A percentile compares a stretch with the other conserved stretches of the same genome.
Conservation (phyloP, 2,888 invertebrate genomes). For the Vanessa cardui region DNA sequence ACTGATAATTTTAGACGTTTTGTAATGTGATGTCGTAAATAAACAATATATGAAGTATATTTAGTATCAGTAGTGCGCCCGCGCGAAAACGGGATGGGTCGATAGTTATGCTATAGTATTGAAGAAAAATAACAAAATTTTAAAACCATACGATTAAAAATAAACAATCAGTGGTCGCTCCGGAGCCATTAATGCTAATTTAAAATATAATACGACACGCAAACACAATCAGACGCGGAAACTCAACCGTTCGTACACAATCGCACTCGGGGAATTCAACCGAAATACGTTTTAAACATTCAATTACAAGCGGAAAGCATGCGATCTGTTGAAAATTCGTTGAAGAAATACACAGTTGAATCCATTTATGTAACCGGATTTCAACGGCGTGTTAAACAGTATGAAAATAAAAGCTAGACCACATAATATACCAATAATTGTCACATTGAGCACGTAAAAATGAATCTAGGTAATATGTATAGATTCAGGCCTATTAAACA, state of each 20-base stretch:
- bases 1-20: no score
- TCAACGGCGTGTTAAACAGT: neutral
- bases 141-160: slow-evolving; percentile 11
- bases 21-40: no score
- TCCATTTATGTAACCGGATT: neutral
- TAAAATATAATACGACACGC: slow-evolving; percentile 15
- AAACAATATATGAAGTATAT: no score
- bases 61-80: no score
- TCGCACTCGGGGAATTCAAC: slow-evolving; percentile 19
- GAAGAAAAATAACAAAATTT: slow-evolving; percentile 1
- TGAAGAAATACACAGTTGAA: neutral
- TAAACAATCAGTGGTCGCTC: slow-evolving; percentile 5
- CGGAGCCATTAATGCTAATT: slow-evolving; percentile 9
- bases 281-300: slow-evolving; percentile 23
- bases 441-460: no score
- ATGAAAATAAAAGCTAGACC: neutral
- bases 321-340: slow-evolving; percentile 11
- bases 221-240: slow-evolving; percentile 30
- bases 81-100: no score
- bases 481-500: neutral
- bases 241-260: slow-evolving; percentile 28
- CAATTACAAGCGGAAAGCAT: slow-evolving; percentile 14
- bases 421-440: neutral
- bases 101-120: neutral
- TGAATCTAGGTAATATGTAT: no score